Conservation (phyloP, 2,797 vertebrate genomes). For the Todus mexicanus region DNA sequence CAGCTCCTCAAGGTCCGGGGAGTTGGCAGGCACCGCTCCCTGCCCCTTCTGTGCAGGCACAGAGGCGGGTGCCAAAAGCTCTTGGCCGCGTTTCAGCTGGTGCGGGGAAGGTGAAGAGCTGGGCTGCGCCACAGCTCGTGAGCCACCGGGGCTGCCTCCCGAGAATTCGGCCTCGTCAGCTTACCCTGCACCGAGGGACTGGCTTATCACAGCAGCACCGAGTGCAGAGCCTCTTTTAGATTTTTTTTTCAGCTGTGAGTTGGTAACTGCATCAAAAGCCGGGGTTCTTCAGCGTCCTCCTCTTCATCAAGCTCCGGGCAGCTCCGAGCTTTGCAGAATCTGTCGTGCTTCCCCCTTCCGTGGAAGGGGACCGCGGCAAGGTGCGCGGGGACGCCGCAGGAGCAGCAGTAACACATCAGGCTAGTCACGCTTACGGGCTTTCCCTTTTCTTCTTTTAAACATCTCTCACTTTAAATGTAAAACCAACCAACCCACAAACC, state of each 20-base stretch:
- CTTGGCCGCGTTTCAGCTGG: background rate
- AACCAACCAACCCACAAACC: no score
- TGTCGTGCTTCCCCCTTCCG: background rate
- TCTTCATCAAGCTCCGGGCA: background rate
- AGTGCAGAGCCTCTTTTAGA: background rate
- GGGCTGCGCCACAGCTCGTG: background rate
- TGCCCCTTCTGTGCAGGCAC: constrained; percentile 28
- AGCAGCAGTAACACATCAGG: background rate
- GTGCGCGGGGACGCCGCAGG: background rate
- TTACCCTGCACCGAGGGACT: background rate
- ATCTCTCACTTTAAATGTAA: background rate
- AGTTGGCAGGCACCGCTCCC: background rate
- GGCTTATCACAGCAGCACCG: background rate
- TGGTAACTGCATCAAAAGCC: background rate
- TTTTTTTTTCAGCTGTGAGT: background rate
- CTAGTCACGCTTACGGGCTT: background rate
- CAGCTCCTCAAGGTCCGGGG: background rate
- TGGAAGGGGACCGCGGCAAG: fast-evolving
- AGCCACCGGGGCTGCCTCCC: background rate
- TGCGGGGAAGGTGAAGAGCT: background rate
- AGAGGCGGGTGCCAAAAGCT: background rate
- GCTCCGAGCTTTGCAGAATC: background rate
- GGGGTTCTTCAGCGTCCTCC: background rate
- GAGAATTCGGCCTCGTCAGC: background rate
- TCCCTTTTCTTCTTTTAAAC: background rate